Evolutionary conservation across 2,113 vertebrate species (phyloP).

Genomic region (Camelus bactrianus): DNA sequence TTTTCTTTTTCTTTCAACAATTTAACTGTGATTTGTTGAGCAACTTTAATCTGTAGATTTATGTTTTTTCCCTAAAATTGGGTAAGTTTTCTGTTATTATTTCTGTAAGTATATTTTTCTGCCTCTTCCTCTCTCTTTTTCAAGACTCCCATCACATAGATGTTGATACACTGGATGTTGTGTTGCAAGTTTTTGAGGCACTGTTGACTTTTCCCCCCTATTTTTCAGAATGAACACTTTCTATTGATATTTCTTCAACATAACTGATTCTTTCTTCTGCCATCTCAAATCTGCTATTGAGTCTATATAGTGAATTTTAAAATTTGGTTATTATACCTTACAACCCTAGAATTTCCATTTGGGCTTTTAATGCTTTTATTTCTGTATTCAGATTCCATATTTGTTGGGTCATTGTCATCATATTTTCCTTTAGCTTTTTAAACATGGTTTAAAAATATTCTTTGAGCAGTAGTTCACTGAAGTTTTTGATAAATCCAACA

Average conservation of each 20-base stretch:
- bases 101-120: background rate
- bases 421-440: background rate
- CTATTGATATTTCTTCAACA: background rate
- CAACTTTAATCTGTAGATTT: background rate
- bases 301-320: background rate
- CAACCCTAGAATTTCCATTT: background rate
- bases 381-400: background rate
- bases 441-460: background rate
- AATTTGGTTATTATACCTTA: background rate
- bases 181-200: background rate
- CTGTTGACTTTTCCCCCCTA: background rate
- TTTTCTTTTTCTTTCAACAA: background rate
- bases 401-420: background rate
- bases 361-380: constrained; percentile 12
- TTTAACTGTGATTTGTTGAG: background rate
- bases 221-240: background rate
- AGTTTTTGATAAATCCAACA: background rate
- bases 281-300: background rate
- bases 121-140: background rate
- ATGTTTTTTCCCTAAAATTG: background rate
- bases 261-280: background rate
- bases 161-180: background rate
- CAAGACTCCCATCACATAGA: background rate
- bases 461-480: background rate
- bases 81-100: background rate